Percentiles rank a stretch among this genome's conserved stretches.
phyloP scores from a whole-genome alignment of 2,113 vertebrate genomes.

The Burhinus bistriatus region DNA sequence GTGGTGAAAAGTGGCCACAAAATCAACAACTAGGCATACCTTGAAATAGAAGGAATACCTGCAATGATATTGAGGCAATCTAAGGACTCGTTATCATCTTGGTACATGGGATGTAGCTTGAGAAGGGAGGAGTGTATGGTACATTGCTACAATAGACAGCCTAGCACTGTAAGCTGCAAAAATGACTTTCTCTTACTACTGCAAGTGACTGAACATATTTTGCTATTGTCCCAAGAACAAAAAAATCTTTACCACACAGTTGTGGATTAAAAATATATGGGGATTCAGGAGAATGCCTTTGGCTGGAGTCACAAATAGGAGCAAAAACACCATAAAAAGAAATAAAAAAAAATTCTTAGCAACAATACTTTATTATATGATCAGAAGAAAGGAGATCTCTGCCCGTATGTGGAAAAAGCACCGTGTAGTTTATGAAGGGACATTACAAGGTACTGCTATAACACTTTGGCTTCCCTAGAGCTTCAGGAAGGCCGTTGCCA shows the following conservation, averaged over 20 bases:
- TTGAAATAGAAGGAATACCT: neutral
- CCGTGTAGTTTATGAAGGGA: neutral
- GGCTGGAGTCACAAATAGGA: neutral
- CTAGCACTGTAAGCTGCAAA: neutral
- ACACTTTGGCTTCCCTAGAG: neutral
- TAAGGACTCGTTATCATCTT: neutral
- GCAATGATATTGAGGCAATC: neutral
- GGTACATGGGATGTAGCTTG: fast-evolving
- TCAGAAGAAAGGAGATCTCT: neutral
- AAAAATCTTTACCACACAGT: neutral
- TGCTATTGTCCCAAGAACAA: neutral
- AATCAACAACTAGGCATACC: neutral
- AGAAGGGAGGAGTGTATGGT: neutral
- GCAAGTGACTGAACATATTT: neutral
- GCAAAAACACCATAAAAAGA: neutral
- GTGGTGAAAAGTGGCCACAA: neutral
- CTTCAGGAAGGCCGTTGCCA: neutral
- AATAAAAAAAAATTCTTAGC: neutral
- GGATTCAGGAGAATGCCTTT: neutral
- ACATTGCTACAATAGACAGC: neutral
- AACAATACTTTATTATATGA: neutral
- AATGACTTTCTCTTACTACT: neutral
- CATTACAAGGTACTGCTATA: neutral
- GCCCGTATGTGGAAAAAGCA: neutral
- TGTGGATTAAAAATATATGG: neutral